These are phyloP conservation scores for Drosophila orosa DNA, from an alignment of 1,140 invertebrate genomes.

Conservation along the genomic window DNA sequence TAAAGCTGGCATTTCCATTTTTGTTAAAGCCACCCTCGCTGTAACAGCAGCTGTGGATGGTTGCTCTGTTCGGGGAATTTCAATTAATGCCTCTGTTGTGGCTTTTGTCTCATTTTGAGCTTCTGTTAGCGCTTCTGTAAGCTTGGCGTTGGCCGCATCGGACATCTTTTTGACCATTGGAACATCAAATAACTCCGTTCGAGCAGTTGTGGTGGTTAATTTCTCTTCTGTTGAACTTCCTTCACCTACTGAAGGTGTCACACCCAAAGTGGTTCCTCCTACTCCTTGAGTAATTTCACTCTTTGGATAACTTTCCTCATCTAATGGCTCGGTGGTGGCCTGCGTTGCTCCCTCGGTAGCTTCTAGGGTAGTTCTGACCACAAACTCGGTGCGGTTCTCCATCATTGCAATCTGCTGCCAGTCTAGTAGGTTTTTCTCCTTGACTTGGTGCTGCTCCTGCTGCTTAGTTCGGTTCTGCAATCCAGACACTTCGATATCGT, in stretches of 20 bases:
- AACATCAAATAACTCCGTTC: slow-evolving; percentile 13
- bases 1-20: neutral
- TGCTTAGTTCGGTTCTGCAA: slow-evolving; percentile 42
- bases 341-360: slow-evolving; percentile 57
- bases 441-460: slow-evolving; percentile 26
- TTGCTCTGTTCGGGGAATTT: neutral
- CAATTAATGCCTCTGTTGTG: slow-evolving; percentile 3
- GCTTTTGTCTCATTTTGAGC: slow-evolving; percentile 8
- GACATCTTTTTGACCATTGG: slow-evolving; percentile 27
- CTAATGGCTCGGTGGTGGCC: slow-evolving; percentile 44
- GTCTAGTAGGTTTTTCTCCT: slow-evolving; percentile 72
- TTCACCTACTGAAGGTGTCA: neutral
- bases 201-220: neutral
- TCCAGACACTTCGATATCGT: slow-evolving; percentile 50
- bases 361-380: slow-evolving; percentile 59
- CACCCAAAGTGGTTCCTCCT: neutral
- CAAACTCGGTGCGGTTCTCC: slow-evolving; percentile 59
- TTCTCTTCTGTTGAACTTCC: neutral
- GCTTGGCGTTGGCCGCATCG: slow-evolving; percentile 7
- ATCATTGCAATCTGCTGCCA: slow-evolving; percentile 75
- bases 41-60: neutral
- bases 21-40: slow-evolving; percentile 24
- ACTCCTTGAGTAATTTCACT: neutral
- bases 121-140: slow-evolving; percentile 15
- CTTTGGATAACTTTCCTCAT: neutral